phyloP scores from a whole-genome alignment of 2,888 invertebrate genomes.

The Tiliacea aurago region DNA sequence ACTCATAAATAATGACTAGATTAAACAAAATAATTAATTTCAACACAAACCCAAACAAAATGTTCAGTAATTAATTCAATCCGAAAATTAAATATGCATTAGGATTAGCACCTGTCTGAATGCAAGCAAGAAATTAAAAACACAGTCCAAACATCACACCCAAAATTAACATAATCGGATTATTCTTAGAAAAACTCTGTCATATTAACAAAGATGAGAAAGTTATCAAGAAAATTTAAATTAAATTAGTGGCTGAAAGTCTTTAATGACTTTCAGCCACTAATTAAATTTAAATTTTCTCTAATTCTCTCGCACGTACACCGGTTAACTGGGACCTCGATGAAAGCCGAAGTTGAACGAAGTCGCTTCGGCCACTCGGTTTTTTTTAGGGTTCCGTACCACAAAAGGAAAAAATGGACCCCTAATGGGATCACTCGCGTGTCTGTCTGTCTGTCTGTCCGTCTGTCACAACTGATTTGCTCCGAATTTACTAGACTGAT shows the following conservation, averaged over 20 bases:
- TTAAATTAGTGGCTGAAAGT: conserved; percentile 74
- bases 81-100: conserved; percentile 34
- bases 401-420: too few species aligned
- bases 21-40: conserved; percentile 16
- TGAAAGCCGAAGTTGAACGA: conserved; percentile 40
- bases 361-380: conserved; percentile 41
- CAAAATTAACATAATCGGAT: conserved; percentile 52
- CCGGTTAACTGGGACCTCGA: conserved; percentile 33
- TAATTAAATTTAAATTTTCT: too few species aligned
- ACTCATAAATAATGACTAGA: not conserved
- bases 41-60: conserved; percentile 14
- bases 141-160: conserved; percentile 35
- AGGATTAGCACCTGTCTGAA: conserved; percentile 40
- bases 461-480: too few species aligned
- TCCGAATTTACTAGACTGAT: too few species aligned
- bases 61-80: conserved; percentile 38
- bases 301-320: conserved; percentile 62
- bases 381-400: not conserved
- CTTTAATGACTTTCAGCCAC: too few species aligned
- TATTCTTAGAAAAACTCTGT: conserved; percentile 48
- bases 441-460: too few species aligned
- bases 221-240: conserved; percentile 73
- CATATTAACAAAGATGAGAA: conserved; percentile 63
- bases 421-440: too few species aligned
- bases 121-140: conserved; percentile 42